Base-by-base conservation (phyloP, 2,888 invertebrate genomes). In the Tipula lateralis region DNA sequence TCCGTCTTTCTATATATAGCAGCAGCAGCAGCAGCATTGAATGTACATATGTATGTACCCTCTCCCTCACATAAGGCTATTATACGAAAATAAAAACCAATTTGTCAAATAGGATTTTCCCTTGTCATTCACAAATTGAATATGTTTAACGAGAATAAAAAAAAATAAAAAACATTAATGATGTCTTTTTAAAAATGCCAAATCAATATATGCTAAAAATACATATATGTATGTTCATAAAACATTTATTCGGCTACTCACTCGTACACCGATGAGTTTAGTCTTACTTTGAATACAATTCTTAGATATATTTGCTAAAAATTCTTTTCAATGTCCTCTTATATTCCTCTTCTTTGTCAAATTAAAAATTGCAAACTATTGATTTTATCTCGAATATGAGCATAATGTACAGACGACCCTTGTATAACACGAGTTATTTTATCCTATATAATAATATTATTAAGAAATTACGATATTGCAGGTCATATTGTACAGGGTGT, bases 81-180 rank as follows among this genome's bases (percentile, higher is more conserved):
- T 66, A 66, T 66, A 19, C 66, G 19, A 66, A 66, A 66, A 66
- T 66, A 66, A 66, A 66, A 66, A 66, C 66, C 66, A 66, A 66
- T 66, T 66, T 66, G 66, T 66, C 66, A 66, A 66, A 66, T 24
- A 66, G 66, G 66, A 66, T 66, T 66, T 66, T 66, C 66, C 66
- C 66, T 66, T 66, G 66, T 66, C 66, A 66, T 66, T 66, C 66
- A 6, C 66, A 66, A 66, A 66, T 66, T 66, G 66, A 66, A 66
- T 66, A 66, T 66, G 24, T 66, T 66, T 66, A 66, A 9, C 24
- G 9, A 66, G n/a, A n/a, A n/a, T n/a, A n/a, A n/a, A n/a, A n/a
- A n/a, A n/a, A n/a, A n/a, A 66, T 24, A 66, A 66, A 66, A 66
- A 66, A 24, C 66, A 24, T 66, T 66, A 66, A 66, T 66, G 66